Conservation (phyloP, 2,113 vertebrate species). For the Calyptommatus sinebrachiatus region DNA sequence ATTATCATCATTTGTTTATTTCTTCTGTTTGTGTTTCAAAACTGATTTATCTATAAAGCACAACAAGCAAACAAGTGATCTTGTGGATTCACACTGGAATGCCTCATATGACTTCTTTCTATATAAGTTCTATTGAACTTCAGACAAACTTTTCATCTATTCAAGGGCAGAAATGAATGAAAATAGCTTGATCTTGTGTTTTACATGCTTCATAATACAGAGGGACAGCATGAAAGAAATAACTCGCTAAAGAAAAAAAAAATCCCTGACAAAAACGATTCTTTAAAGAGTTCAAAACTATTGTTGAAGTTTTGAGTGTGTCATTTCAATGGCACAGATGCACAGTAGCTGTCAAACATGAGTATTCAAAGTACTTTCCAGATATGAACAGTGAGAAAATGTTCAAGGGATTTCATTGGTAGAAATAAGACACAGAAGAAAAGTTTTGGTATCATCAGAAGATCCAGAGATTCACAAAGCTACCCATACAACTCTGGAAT, state of each 20-base stretch:
- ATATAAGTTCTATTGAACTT: constrained; percentile 40
- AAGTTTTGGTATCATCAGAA: not conserved
- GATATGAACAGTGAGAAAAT: not conserved
- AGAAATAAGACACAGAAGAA: not conserved
- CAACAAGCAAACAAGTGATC: not conserved
- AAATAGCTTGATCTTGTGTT: constrained; percentile 35
- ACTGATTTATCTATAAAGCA: not conserved
- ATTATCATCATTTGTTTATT: too few relatives aligned
- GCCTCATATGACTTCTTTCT: constrained; percentile 26
- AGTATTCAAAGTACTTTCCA: not conserved
- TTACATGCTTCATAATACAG: constrained; percentile 25
- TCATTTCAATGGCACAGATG: not conserved
- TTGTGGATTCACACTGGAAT: constrained; percentile 15
- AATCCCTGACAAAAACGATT: not conserved
- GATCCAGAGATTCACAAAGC: not conserved
- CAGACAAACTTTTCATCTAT: constrained; percentile 28
- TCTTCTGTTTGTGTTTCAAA: too few relatives aligned
- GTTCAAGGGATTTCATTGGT: not conserved
- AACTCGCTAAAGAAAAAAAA: constrained; percentile 28
- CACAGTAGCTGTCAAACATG: not conserved
- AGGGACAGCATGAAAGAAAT: not conserved
- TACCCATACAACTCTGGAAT: not conserved
- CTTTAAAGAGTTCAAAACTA: not conserved
- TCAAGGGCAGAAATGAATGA: constrained; percentile 25
- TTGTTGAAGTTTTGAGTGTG: not conserved